Conservation (phyloP, 2,797 vertebrate species). For the Adrianichthys oophorus region DNA sequence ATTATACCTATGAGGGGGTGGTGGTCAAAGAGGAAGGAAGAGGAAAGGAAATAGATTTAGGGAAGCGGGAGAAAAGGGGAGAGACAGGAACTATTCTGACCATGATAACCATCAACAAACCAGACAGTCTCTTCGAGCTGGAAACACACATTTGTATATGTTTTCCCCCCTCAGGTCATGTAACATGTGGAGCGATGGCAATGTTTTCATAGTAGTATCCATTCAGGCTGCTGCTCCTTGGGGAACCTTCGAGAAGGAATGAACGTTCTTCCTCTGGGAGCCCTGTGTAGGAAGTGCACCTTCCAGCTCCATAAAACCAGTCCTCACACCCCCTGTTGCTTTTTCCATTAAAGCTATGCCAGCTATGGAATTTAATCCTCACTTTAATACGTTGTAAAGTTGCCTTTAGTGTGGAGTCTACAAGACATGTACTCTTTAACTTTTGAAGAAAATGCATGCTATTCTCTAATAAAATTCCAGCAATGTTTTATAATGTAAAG, state of each 20-base stretch:
- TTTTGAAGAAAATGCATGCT: no score
- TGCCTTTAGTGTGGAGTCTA: conserved; percentile 13
- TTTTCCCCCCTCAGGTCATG: conserved; percentile 53
- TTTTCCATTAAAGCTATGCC: conserved; percentile 59
- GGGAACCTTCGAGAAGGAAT: conserved; percentile 65
- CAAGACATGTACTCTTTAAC: no score
- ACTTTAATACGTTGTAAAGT: conserved; percentile 44
- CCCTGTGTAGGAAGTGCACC: conserved; percentile 61
- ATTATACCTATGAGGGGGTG: conserved; percentile 20
- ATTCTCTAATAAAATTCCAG: no score
- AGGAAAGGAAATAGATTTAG: conserved; percentile 26
- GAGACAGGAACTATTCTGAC: conserved; percentile 48
- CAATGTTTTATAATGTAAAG: no score
- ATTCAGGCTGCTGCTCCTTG: conserved; percentile 50
- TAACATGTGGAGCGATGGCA: conserved; percentile 63
- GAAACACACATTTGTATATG: conserved; percentile 64
- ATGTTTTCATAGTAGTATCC: conserved; percentile 57
- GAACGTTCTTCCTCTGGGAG: conserved; percentile 70
- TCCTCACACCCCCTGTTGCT: conserved; percentile 63
- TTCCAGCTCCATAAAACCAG: conserved; percentile 55
- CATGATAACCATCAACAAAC: conserved; percentile 66
- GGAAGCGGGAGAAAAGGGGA: conserved; percentile 15
- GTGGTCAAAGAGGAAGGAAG: conserved; percentile 2
- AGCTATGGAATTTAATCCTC: conserved; percentile 41
- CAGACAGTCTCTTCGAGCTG: conserved; percentile 49